Evolutionary conservation across 2,797 vertebrate species (phyloP).

Genomic region (Sebastiscus tertius): DNA sequence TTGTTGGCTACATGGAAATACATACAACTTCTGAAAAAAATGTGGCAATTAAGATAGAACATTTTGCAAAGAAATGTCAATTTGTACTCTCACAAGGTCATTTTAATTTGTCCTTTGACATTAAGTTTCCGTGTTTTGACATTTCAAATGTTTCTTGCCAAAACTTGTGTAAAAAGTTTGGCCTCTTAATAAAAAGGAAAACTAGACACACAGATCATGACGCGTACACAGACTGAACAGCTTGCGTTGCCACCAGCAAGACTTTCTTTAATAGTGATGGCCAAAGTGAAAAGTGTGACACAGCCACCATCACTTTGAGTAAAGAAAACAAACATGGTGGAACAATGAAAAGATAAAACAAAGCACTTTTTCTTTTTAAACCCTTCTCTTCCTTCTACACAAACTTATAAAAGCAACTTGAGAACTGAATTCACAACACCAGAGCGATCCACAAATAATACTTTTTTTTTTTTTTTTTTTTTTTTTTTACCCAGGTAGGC

Average conservation of each 20-base stretch:
- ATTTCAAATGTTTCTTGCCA: background rate
- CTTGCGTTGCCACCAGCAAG: slow-evolving; percentile 85
- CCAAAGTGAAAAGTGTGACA: slow-evolving; percentile 81
- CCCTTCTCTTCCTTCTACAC: slow-evolving; percentile 64
- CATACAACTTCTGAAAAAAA: background rate
- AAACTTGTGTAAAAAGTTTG: background rate
- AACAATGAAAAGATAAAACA: slow-evolving; percentile 74
- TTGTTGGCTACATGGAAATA: background rate
- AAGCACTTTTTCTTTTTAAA: slow-evolving; percentile 51
- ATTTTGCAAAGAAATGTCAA: background rate
- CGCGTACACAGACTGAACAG: slow-evolving; percentile 24
- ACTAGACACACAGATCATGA: slow-evolving; percentile 10
- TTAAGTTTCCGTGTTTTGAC: background rate
- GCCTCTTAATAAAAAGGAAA: background rate
- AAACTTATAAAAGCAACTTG: slow-evolving; percentile 72
- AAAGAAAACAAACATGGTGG: slow-evolving; percentile 68
- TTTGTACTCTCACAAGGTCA: too few species aligned
- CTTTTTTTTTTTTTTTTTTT: slow-evolving; percentile 30
- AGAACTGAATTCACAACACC: slow-evolving; percentile 77
- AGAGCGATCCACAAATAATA: slow-evolving; percentile 78
- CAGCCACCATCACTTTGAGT: slow-evolving; percentile 81
- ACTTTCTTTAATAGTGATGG: slow-evolving; percentile 93
- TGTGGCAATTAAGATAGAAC: background rate
- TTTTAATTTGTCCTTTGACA: background rate
- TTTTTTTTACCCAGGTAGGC: slow-evolving; percentile 49